phyloP scores from a whole-genome alignment of 1,140 invertebrate genomes.

The Caenorhabditis tropicalis region DNA sequence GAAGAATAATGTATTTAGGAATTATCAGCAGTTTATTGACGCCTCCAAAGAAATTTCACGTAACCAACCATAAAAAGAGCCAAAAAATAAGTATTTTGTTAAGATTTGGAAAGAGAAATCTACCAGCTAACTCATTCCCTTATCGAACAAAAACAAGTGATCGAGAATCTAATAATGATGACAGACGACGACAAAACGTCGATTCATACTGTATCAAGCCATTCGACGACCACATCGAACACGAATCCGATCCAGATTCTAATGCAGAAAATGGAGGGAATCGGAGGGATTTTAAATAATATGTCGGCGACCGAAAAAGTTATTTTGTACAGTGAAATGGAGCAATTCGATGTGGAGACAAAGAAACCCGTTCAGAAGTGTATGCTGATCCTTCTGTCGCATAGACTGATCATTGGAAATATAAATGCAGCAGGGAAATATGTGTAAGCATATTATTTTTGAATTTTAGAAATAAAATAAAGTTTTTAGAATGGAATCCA shows the following conservation, averaged over 20 bases:
- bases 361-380: conserved; percentile 62
- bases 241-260: conserved; percentile 76
- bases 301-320: conserved; percentile 64
- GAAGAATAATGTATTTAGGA: conserved; percentile 71
- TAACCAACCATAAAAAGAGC: conserved; percentile 32
- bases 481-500: conserved; percentile 83
- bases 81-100: conserved; percentile 50
- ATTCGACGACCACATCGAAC: conserved; percentile 63
- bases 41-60: conserved; percentile 70
- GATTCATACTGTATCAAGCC: conserved; percentile 72
- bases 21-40: conserved; percentile 71
- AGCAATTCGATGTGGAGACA: conserved; percentile 63
- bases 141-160: conserved; percentile 87
- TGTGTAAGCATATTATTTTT: conserved; percentile 44
- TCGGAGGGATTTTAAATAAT: conserved; percentile 67
- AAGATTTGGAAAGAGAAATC: conserved; percentile 96
- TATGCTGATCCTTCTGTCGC: conserved; percentile 64
- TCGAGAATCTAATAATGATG: conserved; percentile 82
- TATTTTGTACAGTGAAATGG: conserved; percentile 66
- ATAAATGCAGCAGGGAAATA: conserved; percentile 50
- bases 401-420: conserved; percentile 63
- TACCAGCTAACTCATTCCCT: conserved; percentile 93
- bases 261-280: conserved; percentile 75
- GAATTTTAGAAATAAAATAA: conserved; percentile 71
- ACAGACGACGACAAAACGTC: conserved; percentile 76